These are phyloP conservation scores for Beaufortia kweichowensis DNA, from an alignment of 2,113 vertebrate species.

Conservation along the genomic window DNA sequence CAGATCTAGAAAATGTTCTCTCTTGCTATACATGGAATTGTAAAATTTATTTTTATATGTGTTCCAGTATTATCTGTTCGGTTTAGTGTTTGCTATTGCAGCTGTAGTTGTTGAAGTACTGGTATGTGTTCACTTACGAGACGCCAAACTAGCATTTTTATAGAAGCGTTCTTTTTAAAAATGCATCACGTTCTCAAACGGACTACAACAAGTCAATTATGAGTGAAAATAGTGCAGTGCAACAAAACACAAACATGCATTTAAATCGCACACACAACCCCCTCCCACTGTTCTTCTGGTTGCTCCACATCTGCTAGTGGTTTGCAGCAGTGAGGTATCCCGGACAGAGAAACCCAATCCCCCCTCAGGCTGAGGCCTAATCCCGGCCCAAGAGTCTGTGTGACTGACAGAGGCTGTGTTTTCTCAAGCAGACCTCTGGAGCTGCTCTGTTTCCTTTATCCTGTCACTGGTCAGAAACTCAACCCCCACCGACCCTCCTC, in stretches of 20 bases:
- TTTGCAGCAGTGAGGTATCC: constrained; percentile 56
- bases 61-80: neutral
- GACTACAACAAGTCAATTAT: neutral
- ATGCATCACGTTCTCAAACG: constrained; percentile 9
- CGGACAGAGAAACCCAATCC: constrained; percentile 52
- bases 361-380: constrained; percentile 51
- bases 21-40: no score
- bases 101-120: neutral
- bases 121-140: neutral
- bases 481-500: constrained; percentile 25
- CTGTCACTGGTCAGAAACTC: constrained; percentile 50
- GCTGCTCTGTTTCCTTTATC: constrained; percentile 60
- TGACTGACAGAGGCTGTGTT: constrained; percentile 63
- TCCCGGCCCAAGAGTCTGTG: constrained; percentile 49
- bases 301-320: constrained; percentile 60
- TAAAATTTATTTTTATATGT: neutral
- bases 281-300: constrained; percentile 21
- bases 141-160: constrained; percentile 8
- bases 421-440: constrained; percentile 57
- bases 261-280: neutral
- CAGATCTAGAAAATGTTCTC: no score
- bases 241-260: constrained; percentile 14
- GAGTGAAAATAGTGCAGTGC: constrained; percentile 38
- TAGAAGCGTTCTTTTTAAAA: neutral
- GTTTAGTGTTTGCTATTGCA: neutral